A percentile compares a stretch with the other conserved stretches of the same genome.
phyloP scores from a whole-genome alignment of 1,140 invertebrate genomes.

The Caenorhabditis briggsae region DNA sequence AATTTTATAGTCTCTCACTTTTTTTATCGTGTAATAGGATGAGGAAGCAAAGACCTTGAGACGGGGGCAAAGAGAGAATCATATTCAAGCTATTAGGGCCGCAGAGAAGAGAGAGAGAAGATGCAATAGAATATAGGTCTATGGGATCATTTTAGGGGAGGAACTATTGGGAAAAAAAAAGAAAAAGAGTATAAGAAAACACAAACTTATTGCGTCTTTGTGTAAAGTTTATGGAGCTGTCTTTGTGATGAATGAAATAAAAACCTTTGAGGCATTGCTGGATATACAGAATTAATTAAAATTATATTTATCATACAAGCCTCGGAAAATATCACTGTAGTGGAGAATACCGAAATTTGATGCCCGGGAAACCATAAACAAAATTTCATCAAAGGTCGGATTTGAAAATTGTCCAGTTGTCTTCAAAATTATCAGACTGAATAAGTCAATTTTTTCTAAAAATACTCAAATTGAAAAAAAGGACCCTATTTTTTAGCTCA shows the following conservation, averaged over 20 bases:
- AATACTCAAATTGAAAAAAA: too few relatives aligned
- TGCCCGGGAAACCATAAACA: too few relatives aligned
- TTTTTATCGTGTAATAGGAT: constrained; percentile 50
- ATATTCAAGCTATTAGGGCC: constrained; percentile 43
- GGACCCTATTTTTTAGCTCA: too few relatives aligned
- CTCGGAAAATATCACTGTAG: too few relatives aligned
- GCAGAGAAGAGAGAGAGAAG: neutral
- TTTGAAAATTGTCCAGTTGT: too few relatives aligned
- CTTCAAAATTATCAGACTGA: too few relatives aligned
- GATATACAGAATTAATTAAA: too few relatives aligned
- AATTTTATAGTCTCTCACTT: constrained; percentile 49
- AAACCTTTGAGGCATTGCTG: too few relatives aligned
- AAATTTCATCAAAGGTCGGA: too few relatives aligned
- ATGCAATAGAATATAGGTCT: constrained; percentile 49
- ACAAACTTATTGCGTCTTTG: constrained; percentile 8
- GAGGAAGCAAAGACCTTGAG: constrained; percentile 28
- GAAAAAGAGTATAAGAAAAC: neutral
- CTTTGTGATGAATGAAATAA: neutral
- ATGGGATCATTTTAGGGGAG: constrained; percentile 13
- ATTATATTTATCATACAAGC: too few relatives aligned
- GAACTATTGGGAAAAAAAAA: neutral
- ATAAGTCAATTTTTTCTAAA: too few relatives aligned
- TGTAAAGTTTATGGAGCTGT: neutral
- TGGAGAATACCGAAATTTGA: too few relatives aligned
- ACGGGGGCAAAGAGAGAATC: constrained; percentile 5